Percentiles rank a stretch among this genome's conserved stretches.
phyloP scores from a whole-genome alignment of 2,113 vertebrate genomes.

The Hippoglossus stenolepis region DNA sequence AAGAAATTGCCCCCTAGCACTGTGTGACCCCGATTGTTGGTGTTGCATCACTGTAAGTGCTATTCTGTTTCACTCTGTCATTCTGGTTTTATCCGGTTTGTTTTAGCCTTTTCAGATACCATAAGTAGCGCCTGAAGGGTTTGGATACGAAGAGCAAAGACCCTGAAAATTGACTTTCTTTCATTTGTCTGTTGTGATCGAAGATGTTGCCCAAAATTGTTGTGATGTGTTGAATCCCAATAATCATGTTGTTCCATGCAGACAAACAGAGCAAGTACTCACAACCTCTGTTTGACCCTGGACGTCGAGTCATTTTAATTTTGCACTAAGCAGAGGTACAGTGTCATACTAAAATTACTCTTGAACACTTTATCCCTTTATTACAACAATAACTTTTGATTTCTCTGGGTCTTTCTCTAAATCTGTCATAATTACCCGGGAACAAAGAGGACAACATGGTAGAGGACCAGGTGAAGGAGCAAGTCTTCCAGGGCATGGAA shows the following conservation, averaged over 20 bases:
- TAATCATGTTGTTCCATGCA: neutral
- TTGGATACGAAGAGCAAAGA: neutral
- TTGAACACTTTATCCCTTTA: neutral
- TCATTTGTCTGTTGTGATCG: neutral
- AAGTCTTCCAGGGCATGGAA: conserved; percentile 34
- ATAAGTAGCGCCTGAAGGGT: neutral
- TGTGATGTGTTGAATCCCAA: neutral
- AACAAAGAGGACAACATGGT: conserved; percentile 29
- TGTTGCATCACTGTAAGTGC: neutral
- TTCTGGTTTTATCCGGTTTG: neutral
- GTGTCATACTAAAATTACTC: neutral
- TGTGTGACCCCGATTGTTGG: conserved; percentile 7
- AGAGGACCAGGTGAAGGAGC: conserved; percentile 22
- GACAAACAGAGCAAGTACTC: neutral
- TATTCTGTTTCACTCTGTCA: neutral
- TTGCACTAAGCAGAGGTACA: neutral
- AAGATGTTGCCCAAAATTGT: neutral
- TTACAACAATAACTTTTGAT: neutral
- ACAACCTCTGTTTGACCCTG: neutral
- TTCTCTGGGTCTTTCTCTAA: neutral
- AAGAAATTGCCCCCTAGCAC: conserved; percentile 16
- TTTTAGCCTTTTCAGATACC: neutral
- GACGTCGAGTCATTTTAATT: neutral
- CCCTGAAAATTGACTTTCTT: neutral
- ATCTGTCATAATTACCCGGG: conserved; percentile 3